Conservation (phyloP, 2,113 vertebrate species). For the Notarius quadriscutis region DNA sequence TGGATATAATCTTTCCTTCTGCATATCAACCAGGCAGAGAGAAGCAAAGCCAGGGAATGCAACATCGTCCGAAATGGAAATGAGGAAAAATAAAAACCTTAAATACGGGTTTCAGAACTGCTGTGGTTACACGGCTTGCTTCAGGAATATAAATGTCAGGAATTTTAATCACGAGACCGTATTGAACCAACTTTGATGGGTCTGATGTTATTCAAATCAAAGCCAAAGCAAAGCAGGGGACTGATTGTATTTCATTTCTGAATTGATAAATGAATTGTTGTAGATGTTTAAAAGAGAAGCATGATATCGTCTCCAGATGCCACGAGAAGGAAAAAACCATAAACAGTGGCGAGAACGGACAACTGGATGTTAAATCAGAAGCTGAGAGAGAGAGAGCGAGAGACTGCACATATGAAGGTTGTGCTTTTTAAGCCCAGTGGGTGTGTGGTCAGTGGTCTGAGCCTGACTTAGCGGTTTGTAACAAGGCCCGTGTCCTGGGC, state of each 20-base stretch:
- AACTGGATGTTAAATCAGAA: conserved; percentile 17
- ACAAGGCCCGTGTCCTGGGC: not conserved
- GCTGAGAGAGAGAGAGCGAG: conserved; percentile 9
- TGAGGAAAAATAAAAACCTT: not conserved
- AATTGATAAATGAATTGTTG: not conserved
- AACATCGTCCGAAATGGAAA: not conserved
- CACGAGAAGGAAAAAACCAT: not conserved
- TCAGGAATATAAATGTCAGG: not conserved
- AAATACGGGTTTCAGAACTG: not conserved
- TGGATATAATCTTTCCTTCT: not conserved
- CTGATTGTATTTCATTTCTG: not conserved
- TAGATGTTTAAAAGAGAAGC: not conserved
- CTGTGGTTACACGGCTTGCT: not conserved
- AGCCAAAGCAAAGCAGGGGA: not conserved
- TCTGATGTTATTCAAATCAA: not conserved
- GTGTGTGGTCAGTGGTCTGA: conserved; percentile 10
- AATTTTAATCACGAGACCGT: not conserved
- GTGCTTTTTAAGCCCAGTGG: conserved; percentile 8
- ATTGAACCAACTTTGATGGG: no score
- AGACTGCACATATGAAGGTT: not conserved
- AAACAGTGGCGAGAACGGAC: conserved; percentile 42
- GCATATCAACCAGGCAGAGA: not conserved
- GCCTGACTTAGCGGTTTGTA: not conserved
- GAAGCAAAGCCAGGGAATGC: not conserved
- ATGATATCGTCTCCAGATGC: not conserved